phyloP scores from a whole-genome alignment of 2,888 invertebrate species.

The Drosophila algonquin region DNA sequence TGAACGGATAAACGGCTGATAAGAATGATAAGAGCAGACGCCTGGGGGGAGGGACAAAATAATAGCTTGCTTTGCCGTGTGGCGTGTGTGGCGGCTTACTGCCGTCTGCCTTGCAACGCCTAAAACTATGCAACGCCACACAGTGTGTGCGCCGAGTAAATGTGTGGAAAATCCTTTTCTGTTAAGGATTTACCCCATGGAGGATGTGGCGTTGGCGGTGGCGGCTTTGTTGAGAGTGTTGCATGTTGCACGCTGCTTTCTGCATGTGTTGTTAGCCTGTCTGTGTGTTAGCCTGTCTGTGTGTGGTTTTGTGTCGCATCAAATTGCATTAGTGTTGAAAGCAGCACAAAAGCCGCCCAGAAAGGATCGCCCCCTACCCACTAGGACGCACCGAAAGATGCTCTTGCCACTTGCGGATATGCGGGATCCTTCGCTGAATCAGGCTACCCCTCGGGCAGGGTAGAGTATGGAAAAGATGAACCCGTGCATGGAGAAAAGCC shows the following conservation, averaged over 20 bases:
- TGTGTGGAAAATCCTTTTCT: conserved; percentile 72
- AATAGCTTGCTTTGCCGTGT: conserved; percentile 52
- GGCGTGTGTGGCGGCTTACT: conserved; percentile 45
- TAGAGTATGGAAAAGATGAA: not conserved
- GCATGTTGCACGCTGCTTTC: not conserved
- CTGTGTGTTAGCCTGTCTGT: conserved; percentile 56
- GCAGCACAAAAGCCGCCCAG: conserved; percentile 41
- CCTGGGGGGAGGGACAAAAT: conserved; percentile 1
- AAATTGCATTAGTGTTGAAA: conserved; percentile 76
- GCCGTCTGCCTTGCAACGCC: conserved; percentile 57
- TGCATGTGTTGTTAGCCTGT: conserved; percentile 31
- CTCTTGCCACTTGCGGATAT: not conserved
- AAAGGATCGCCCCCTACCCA: not conserved
- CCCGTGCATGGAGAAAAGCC: conserved; percentile 13
- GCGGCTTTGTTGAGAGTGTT: conserved; percentile 21
- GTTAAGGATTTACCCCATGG: conserved; percentile 59
- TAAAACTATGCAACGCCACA: conserved; percentile 70
- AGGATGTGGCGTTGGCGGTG: not conserved
- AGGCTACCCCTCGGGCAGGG: not conserved
- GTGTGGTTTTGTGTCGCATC: conserved; percentile 72
- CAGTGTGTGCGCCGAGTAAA: conserved; percentile 39
- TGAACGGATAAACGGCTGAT: conserved; percentile 49
- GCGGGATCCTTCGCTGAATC: not conserved
- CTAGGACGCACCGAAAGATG: not conserved
- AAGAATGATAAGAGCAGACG: conserved; percentile 54